Conservation (phyloP, 1,140 invertebrate species). For the Phymorhynchus buccinoides region DNA sequence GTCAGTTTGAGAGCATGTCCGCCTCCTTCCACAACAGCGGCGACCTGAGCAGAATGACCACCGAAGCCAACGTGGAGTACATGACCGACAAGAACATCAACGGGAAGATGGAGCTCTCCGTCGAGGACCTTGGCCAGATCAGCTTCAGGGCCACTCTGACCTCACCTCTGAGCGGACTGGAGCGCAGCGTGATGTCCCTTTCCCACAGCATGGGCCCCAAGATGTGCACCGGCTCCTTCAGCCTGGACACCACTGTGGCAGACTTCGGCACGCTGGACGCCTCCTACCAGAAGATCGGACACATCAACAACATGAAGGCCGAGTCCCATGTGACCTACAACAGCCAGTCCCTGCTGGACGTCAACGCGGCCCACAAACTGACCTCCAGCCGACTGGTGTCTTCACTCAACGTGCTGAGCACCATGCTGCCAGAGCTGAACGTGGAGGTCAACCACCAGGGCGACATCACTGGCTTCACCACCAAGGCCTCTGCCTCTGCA, state of each 20-base stretch:
- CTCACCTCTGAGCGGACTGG: constrained; percentile 13
- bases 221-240: not conserved
- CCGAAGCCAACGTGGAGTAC: constrained; percentile 22
- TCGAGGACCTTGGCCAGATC: not conserved
- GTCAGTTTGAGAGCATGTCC: constrained; percentile 10
- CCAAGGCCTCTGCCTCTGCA: not conserved
- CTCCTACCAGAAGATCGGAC: constrained; percentile 13
- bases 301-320: constrained; percentile 26
- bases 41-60: constrained; percentile 22
- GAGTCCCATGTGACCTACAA: constrained; percentile 12
- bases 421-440: constrained; percentile 13
- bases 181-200: constrained; percentile 3
- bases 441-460: constrained; percentile 42
- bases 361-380: not conserved
- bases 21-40: constrained; percentile 24
- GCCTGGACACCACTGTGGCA: constrained; percentile 24
- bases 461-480: constrained; percentile 28
- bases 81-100: constrained; percentile 37
- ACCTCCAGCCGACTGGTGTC: not conserved
- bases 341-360: constrained; percentile 8
- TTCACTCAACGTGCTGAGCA: not conserved
- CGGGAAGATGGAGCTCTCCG: constrained; percentile 25
- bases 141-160: not conserved
- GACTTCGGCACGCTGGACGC: constrained; percentile 15
- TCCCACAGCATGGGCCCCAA: not conserved